A percentile compares a stretch with the other conserved stretches of the same genome.
Conservation (phyloP, 2,797 vertebrate genomes). For the Lepus oiostolus region DNA sequence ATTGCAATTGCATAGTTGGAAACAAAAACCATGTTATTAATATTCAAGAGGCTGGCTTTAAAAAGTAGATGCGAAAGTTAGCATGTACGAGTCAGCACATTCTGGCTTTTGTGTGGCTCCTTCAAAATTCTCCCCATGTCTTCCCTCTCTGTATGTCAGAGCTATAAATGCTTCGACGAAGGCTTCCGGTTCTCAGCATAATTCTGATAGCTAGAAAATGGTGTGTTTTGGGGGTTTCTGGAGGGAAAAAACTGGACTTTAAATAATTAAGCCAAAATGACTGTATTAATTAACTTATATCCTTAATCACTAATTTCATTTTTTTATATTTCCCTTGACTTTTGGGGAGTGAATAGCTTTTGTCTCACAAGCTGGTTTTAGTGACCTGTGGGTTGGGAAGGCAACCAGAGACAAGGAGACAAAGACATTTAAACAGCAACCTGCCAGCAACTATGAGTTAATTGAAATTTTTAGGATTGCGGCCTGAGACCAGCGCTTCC, state of each 20-base stretch:
- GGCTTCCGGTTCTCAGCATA: conserved; percentile 25
- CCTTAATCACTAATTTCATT: conserved; percentile 79
- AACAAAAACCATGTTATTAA: conserved; percentile 32
- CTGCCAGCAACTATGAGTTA: conserved; percentile 58
- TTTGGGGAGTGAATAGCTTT: conserved; percentile 63
- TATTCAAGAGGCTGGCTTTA: not conserved
- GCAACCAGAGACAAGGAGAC: conserved; percentile 58
- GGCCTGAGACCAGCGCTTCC: not conserved
- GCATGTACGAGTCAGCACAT: not conserved
- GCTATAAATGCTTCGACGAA: conserved; percentile 16
- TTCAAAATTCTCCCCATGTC: conserved; percentile 4
- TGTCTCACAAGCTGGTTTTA: conserved; percentile 69
- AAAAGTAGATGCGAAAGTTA: not conserved
- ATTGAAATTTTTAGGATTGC: conserved; percentile 49
- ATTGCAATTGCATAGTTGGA: not conserved
- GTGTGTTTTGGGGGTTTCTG: conserved; percentile 57
- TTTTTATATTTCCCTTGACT: conserved; percentile 80
- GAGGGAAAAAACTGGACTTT: conserved; percentile 71
- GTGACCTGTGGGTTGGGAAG: conserved; percentile 69
- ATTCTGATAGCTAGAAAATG: conserved; percentile 40
- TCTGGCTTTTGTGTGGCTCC: not conserved
- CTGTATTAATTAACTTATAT: conserved; percentile 75
- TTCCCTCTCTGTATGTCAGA: not conserved
- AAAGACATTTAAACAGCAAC: conserved; percentile 63
- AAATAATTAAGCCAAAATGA: conserved; percentile 76